Percentiles rank a stretch among this genome's conserved stretches.
Evolutionary conservation across 2,113 vertebrate genomes (phyloP).

Genomic region (Hiodon alosoides): DNA sequence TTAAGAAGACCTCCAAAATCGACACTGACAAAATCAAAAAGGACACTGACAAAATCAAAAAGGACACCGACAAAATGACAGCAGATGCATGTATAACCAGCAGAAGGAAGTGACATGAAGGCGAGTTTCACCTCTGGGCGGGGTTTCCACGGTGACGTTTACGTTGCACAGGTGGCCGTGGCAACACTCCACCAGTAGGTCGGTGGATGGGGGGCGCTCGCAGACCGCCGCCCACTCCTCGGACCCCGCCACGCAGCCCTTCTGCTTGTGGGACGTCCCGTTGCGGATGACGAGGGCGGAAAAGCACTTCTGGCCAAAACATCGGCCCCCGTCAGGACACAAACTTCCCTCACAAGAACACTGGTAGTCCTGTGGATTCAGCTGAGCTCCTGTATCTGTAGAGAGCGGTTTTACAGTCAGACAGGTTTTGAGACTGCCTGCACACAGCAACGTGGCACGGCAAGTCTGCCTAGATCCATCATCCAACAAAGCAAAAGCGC

Average conservation of each 20-base stretch:
- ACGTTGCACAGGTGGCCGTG: conserved; percentile 83
- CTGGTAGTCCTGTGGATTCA: conserved; percentile 53
- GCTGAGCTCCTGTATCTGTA: conserved; percentile 61
- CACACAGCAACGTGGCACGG: no score
- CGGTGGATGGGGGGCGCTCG: conserved; percentile 65
- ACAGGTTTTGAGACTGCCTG: neutral
- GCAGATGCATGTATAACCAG: neutral
- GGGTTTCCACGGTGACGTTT: conserved; percentile 76
- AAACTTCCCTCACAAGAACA: conserved; percentile 85
- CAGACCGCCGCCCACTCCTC: conserved; percentile 68
- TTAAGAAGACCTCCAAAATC: no score
- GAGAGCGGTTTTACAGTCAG: neutral
- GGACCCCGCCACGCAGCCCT: conserved; percentile 81
- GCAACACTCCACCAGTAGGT: conserved; percentile 84
- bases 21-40: neutral
- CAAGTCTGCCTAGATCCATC: no score
- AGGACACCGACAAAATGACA: neutral
- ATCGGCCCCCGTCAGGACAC: conserved; percentile 68
- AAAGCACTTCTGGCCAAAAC: conserved; percentile 83
- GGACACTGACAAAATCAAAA: neutral
- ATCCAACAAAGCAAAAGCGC: no score
- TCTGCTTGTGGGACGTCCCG: conserved; percentile 71
- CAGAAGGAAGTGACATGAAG: neutral
- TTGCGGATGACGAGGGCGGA: conserved; percentile 76
- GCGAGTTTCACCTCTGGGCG: conserved; percentile 66